phyloP scores from a whole-genome alignment of 2,113 vertebrate species.

The Lepisosteus osseus region DNA sequence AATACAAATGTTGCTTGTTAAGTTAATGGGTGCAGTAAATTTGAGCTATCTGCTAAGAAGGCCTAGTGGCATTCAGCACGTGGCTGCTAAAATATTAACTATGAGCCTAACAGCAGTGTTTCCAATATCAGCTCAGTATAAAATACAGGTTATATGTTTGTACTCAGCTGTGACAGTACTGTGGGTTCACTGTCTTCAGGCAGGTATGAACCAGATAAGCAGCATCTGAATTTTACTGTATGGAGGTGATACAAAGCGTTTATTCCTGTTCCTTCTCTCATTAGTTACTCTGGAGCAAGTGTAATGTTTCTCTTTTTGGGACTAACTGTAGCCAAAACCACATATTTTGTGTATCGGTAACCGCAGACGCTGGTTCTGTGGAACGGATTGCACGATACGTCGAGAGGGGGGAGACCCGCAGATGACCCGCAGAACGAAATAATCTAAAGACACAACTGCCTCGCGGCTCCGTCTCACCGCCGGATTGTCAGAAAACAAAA shows the following conservation, averaged over 20 bases:
- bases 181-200: background rate
- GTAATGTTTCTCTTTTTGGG: too few species aligned
- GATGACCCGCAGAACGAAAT: too few species aligned
- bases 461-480: background rate
- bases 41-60: conserved; percentile 48
- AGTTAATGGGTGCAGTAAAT: conserved; percentile 62
- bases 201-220: background rate
- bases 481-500: background rate
- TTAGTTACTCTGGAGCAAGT: too few species aligned
- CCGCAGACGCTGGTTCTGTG: too few species aligned
- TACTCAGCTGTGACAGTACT: background rate
- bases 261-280: too few species aligned
- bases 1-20: conserved; percentile 73
- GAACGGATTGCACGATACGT: too few species aligned
- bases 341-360: too few species aligned
- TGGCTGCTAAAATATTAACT: conserved; percentile 59
- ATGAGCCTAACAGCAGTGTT: background rate
- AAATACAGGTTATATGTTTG: background rate
- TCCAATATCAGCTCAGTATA: background rate
- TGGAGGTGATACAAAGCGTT: too few species aligned
- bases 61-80: conserved; percentile 43
- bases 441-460: too few species aligned
- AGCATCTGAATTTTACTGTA: too few species aligned
- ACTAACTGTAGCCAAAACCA: too few species aligned
- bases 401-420: too few species aligned